Conservation (phyloP, 2,797 vertebrate species). For the Labeo calbasu region DNA sequence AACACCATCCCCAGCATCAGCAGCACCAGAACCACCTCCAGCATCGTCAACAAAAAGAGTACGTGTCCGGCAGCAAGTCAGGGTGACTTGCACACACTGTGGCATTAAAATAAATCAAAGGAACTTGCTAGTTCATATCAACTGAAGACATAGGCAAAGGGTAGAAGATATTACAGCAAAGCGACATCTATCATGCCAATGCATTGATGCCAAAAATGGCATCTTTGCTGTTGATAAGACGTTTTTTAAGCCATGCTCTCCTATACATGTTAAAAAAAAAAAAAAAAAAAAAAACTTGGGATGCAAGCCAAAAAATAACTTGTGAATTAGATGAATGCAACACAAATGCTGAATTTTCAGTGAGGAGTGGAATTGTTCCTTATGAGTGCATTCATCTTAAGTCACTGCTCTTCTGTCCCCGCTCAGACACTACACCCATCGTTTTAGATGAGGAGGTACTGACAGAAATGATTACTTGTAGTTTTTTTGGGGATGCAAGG, state of each 20-base stretch:
- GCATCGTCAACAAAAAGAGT: background rate
- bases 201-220: background rate
- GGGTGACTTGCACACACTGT: background rate
- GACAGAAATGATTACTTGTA: background rate
- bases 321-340: conserved; percentile 3
- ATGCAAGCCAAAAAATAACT: background rate
- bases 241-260: conserved; percentile 13
- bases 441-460: background rate
- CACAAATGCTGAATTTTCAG: background rate
- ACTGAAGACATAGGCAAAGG: too few relatives aligned
- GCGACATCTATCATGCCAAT: too few relatives aligned
- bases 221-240: conserved; percentile 9
- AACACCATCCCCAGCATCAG: background rate
- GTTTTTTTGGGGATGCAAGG: background rate
- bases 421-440: background rate
- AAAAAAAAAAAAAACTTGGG: background rate
- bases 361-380: background rate
- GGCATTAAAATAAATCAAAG: too few relatives aligned
- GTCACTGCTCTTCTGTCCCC: background rate
- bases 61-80: background rate
- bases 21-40: too few relatives aligned
- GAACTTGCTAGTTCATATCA: too few relatives aligned
- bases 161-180: background rate
- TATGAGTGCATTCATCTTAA: background rate
- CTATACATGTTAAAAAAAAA: conserved; percentile 8